phyloP scores from a whole-genome alignment of 2,113 vertebrate genomes.

The Tachycineta bicolor region DNA sequence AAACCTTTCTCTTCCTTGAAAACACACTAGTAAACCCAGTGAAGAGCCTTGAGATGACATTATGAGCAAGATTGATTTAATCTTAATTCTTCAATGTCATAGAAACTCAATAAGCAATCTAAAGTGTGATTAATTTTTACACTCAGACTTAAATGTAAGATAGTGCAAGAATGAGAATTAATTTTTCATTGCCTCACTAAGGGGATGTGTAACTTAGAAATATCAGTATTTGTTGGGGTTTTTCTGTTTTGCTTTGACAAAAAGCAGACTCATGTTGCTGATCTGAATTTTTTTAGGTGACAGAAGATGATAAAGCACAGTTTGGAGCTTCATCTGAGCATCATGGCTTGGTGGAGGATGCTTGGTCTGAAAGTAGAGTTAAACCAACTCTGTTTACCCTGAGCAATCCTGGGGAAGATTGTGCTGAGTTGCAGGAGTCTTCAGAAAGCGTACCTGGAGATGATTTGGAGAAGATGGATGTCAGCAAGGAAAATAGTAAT shows the following conservation, averaged over 20 bases:
- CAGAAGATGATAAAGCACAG: slow-evolving; percentile 15
- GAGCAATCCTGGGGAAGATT: neutral
- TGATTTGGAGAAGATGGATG: slow-evolving; percentile 54
- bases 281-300: slow-evolving; percentile 28
- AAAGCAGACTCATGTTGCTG: neutral
- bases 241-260: neutral
- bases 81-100: neutral
- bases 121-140: neutral
- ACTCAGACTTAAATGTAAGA: neutral
- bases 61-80: neutral
- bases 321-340: slow-evolving; percentile 41
- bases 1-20: neutral
- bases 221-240: rapidly evolving
- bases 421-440: slow-evolving; percentile 16
- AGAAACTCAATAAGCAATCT: neutral
- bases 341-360: neutral
- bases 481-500: slow-evolving; percentile 73
- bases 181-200: neutral
- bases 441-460: slow-evolving; percentile 14
- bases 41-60: neutral
- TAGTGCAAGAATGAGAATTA: neutral
- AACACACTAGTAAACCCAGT: neutral
- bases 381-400: slow-evolving; percentile 1
- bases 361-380: slow-evolving; percentile 55
- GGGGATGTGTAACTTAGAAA: neutral